Percentiles rank a stretch among this genome's conserved stretches.
Conservation (phyloP, 30 jellyfish, hydroid and myxozoan species). For the Rhopilema esculentum region DNA sequence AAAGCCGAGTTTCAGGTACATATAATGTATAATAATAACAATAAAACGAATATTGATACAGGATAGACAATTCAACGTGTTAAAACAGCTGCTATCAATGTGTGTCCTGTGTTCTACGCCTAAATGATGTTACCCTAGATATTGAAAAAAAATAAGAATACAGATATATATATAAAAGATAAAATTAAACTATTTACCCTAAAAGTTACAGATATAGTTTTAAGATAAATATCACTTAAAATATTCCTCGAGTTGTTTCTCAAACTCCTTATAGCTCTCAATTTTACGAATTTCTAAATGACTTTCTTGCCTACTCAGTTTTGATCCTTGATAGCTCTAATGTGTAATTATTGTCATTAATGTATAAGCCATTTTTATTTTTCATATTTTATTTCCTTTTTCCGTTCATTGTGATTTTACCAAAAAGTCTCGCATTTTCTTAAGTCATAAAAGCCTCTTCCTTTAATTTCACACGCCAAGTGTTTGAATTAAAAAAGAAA, state of each 20-base stretch:
- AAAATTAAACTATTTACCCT: background rate
- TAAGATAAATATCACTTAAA: conserved; percentile 6
- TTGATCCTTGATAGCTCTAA: too few species aligned
- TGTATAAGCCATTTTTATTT: too few species aligned
- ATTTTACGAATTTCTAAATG: conserved; percentile 51
- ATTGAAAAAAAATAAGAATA: background rate
- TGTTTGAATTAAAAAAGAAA: too few species aligned
- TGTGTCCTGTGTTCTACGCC: conserved; percentile 61
- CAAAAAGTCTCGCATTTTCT: too few species aligned
- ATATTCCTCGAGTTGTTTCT: conserved; percentile 12
- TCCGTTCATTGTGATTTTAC: too few species aligned
- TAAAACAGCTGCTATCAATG: conserved; percentile 45
- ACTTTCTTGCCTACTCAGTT: conserved; percentile 57
- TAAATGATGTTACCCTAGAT: conserved; percentile 10
- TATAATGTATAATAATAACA: background rate
- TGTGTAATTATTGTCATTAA: too few species aligned
- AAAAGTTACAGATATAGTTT: conserved; percentile 16
- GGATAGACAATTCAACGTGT: conserved; percentile 36
- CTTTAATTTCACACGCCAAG: too few species aligned
- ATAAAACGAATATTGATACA: conserved; percentile 33
- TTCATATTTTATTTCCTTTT: too few species aligned
- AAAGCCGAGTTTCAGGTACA: too few species aligned
- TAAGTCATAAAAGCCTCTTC: too few species aligned
- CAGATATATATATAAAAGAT: background rate
- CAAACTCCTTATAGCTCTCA: conserved; percentile 29